Evolutionary conservation across 2,888 invertebrate genomes (phyloP).

Genomic region (Ashinkailepas kermadecensis): DNA sequence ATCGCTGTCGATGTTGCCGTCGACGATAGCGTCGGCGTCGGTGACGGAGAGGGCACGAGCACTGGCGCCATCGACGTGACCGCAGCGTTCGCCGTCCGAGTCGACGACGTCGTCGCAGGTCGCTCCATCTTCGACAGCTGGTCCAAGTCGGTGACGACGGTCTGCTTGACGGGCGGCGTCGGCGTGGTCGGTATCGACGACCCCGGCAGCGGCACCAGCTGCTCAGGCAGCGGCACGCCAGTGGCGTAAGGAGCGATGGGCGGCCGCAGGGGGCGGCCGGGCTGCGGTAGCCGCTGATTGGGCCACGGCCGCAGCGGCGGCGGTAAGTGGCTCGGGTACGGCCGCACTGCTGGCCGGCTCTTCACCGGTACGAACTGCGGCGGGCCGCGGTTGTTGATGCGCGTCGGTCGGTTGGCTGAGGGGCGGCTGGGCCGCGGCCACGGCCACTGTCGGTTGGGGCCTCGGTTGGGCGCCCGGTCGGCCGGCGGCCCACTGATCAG

Average conservation of each 20-base stretch:
- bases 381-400: constrained; percentile 85
- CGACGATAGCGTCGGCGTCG: neutral
- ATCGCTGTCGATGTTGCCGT: neutral
- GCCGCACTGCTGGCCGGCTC: constrained; percentile 6
- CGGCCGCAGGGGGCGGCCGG: neutral
- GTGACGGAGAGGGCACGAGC: neutral
- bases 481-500: neutral
- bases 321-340: constrained; percentile 16
- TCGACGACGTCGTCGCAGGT: neutral
- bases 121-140: neutral
- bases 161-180: neutral
- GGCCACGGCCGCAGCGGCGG: constrained; percentile 11
- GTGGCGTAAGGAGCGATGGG: constrained; percentile 1
- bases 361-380: constrained; percentile 27
- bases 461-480: constrained; percentile 11
- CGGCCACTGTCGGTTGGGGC: neutral
- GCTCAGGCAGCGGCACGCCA: constrained; percentile 6
- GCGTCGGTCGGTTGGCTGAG: constrained; percentile 29
- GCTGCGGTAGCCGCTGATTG: neutral
- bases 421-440: neutral
- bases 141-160: neutral
- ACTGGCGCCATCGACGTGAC: no score
- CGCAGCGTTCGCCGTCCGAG: no score
- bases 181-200: neutral
- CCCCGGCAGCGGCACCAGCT: neutral